Evolutionary conservation across 2,797 vertebrate genomes (phyloP), one percentile per base, ranked within the genome.

Genomic region (Etheostoma nigrum): DNA sequence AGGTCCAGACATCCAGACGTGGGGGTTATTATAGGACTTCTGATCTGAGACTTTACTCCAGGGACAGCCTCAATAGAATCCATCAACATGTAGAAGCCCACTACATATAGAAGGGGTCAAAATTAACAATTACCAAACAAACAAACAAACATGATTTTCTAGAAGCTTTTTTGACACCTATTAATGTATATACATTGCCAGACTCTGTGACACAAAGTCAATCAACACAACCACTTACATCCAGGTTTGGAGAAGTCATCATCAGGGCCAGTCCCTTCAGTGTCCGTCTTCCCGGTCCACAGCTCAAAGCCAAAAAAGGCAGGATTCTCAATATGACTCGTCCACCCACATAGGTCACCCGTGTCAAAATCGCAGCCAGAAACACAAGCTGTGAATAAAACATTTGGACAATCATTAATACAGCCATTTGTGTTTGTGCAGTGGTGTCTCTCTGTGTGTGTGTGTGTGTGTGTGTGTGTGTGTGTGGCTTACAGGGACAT

Each of bases 241-340:
- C 95, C 95, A 67, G 96, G 96, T 89, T 83, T 96, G 47, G 96
- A 96, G 82, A 94, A 96, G 82, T 97, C 96, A 59, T 95, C 82
- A 2, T 94, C 44, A 5, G 96, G 96, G 30, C 96, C 96, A 6
- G 92, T 94, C 3, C 86, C 91, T 0, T 73, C 84, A 19, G 88
- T 90, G 0, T 90, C 67, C 0, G 95, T 90, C 0, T 0, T 1
- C 7, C 96, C 96, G n/a, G 0, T 0, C 91, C 91, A 95, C 71
- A 83, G 89, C 0, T 1, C 36, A 89, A 96, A 97, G 52, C 93
- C 94, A 3, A 33, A 76, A 0, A 88, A 0, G 0, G 6, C 6
- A 2, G 83, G 18, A 44, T 73, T 12, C 0, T 84, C 72, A 1
- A 4, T 16, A 2, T 74, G 25, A 30, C 25, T 82, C 3, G 5